These are phyloP conservation scores for Leptogaster cylindrica DNA, from an alignment of 2,888 invertebrate species.

Conservation along the genomic window DNA sequence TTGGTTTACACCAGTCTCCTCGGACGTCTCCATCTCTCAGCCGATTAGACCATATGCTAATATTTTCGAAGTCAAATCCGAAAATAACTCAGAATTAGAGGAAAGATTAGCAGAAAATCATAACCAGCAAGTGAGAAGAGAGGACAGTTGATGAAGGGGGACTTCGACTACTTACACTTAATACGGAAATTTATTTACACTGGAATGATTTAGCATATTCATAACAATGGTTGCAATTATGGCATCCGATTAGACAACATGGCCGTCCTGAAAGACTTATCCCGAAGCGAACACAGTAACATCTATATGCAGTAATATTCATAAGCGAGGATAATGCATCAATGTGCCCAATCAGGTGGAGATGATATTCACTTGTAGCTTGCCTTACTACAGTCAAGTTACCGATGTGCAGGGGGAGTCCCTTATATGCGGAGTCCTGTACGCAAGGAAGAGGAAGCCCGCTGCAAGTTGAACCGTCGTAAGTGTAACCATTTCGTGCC, in stretches of 20 bases:
- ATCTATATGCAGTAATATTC: no score
- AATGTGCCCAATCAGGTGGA: conserved; percentile 44
- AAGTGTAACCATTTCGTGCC: conserved; percentile 39
- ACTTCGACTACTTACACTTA: conserved; percentile 11
- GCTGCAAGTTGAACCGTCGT: not conserved
- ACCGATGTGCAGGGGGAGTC: not conserved
- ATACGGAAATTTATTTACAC: conserved; percentile 46
- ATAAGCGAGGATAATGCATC: conserved; percentile 14
- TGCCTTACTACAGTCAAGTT: not conserved
- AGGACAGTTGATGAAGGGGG: not conserved
- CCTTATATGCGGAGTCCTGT: not conserved
- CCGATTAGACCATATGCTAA: conserved; percentile 45
- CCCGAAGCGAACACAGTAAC: not conserved
- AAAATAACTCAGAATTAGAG: conserved; percentile 38
- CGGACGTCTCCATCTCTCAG: conserved; percentile 4
- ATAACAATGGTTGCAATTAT: conserved; percentile 47
- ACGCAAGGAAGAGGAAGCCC: not conserved
- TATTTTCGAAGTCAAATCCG: conserved; percentile 40
- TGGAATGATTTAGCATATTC: conserved; percentile 45
- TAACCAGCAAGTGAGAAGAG: not conserved
- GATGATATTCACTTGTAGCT: conserved; percentile 43
- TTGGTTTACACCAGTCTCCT: not conserved
- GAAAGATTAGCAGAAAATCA: conserved; percentile 35
- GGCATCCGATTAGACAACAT: conserved; percentile 44
- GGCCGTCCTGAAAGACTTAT: not conserved